These are phyloP conservation scores for Harmothoe impar DNA, from an alignment of 2,888 invertebrate genomes.

Conservation along the genomic window DNA sequence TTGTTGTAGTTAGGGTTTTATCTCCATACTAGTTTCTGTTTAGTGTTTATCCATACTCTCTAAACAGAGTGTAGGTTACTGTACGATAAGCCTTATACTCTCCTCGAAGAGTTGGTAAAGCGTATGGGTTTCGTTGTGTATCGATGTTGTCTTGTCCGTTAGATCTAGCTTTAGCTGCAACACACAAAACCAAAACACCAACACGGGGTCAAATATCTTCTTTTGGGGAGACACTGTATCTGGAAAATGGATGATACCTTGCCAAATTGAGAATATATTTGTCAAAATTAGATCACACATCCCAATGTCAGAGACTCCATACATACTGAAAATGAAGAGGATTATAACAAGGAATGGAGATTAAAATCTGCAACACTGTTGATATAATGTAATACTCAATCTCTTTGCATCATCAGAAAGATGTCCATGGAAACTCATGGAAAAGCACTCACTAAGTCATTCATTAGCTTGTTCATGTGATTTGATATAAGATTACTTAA, in stretches of 20 bases:
- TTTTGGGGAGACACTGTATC: constrained; percentile 6
- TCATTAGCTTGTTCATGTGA: too few species aligned
- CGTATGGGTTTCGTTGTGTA: background rate
- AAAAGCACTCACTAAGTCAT: too few species aligned
- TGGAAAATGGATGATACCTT: background rate
- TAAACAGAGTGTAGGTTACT: background rate
- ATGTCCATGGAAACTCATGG: too few species aligned
- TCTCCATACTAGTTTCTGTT: background rate
- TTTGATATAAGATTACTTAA: too few species aligned
- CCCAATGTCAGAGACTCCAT: background rate
- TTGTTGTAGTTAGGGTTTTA: constrained; percentile 15
- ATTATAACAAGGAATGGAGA: background rate
- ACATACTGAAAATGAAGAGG: background rate
- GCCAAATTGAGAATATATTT: background rate
- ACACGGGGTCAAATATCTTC: background rate
- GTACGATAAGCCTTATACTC: background rate
- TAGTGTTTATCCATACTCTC: background rate
- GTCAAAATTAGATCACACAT: background rate
- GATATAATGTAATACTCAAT: too few species aligned
- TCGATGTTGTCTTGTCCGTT: background rate
- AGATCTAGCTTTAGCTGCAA: constrained; percentile 4
- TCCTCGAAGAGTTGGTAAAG: background rate
- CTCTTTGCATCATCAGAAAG: too few species aligned
- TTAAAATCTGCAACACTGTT: too few species aligned
- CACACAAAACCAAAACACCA: background rate